A percentile compares a stretch with the other conserved stretches of the same genome.
These are phyloP conservation scores for Chrysodeixis includens DNA, from an alignment of 2,888 invertebrate genomes.

Conservation along the genomic window DNA sequence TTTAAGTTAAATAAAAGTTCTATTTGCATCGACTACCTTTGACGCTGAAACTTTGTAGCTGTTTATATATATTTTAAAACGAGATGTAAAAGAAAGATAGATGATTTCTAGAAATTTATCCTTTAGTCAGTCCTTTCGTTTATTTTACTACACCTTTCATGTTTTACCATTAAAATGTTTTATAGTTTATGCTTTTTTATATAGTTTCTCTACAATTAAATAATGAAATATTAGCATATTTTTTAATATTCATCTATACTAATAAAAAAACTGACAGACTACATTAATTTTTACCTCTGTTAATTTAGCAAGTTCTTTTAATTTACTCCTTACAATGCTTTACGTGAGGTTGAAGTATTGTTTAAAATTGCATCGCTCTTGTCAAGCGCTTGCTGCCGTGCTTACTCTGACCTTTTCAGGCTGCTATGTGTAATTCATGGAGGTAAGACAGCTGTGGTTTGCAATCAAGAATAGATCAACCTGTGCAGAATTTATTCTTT, in stretches of 20 bases:
- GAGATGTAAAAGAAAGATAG: too few species aligned
- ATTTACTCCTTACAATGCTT: background rate
- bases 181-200: too few species aligned
- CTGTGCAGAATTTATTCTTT: background rate
- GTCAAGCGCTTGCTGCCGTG: background rate
- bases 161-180: too few species aligned
- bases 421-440: background rate
- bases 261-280: too few species aligned
- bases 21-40: constrained; percentile 11
- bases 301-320: too few species aligned
- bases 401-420: background rate
- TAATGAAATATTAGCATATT: too few species aligned
- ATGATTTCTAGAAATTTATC: too few species aligned
- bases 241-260: too few species aligned
- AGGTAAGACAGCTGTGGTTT: background rate
- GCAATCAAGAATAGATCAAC: background rate
- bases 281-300: too few species aligned
- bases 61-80: constrained; percentile 16
- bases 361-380: constrained; percentile 1
- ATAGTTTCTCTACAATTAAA: too few species aligned
- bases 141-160: too few species aligned
- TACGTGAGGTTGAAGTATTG: background rate
- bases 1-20: constrained; percentile 27
- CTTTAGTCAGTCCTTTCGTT: too few species aligned
- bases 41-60: constrained; percentile 14